A percentile compares a stretch with the other conserved stretches of the same genome.
These are phyloP conservation scores for Thyatira batis DNA, from an alignment of 2,888 invertebrate genomes.

Conservation along the genomic window DNA sequence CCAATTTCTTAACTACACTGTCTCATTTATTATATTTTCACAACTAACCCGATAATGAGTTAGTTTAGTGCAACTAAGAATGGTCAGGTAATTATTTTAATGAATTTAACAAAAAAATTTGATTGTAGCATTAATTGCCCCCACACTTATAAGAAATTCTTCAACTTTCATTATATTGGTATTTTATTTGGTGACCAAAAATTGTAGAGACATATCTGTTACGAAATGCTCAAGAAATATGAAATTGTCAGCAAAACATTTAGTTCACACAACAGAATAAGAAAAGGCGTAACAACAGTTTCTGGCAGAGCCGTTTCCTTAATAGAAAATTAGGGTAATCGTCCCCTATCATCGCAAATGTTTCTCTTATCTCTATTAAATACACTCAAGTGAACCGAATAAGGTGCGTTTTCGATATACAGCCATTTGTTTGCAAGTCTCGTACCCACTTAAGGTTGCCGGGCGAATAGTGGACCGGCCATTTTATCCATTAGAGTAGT, in stretches of 20 bases:
- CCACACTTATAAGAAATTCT: too few relatives aligned
- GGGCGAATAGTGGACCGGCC: conserved; percentile 47
- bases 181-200: too few relatives aligned
- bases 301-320: conserved; percentile 7
- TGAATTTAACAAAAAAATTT: too few relatives aligned
- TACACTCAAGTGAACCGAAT: conserved; percentile 19
- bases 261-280: not conserved
- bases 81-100: too few relatives aligned
- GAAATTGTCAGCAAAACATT: not conserved
- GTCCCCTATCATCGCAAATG: conserved; percentile 11
- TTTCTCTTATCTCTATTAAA: conserved; percentile 22
- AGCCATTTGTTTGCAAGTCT: conserved; percentile 44
- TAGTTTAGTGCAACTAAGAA: too few relatives aligned
- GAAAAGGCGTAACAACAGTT: not conserved
- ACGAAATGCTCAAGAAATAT: not conserved
- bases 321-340: conserved; percentile 14
- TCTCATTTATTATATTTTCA: too few relatives aligned
- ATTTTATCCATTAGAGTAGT: conserved; percentile 55
- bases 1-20: too few relatives aligned
- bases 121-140: too few relatives aligned
- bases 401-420: conserved; percentile 22
- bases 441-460: conserved; percentile 56
- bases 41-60: too few relatives aligned
- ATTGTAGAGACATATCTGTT: too few relatives aligned
- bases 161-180: too few relatives aligned